A percentile compares a stretch with the other conserved stretches of the same genome.
phyloP scores from a whole-genome alignment of 2,888 invertebrate species.

The Caenorhabditis sp. region DNA sequence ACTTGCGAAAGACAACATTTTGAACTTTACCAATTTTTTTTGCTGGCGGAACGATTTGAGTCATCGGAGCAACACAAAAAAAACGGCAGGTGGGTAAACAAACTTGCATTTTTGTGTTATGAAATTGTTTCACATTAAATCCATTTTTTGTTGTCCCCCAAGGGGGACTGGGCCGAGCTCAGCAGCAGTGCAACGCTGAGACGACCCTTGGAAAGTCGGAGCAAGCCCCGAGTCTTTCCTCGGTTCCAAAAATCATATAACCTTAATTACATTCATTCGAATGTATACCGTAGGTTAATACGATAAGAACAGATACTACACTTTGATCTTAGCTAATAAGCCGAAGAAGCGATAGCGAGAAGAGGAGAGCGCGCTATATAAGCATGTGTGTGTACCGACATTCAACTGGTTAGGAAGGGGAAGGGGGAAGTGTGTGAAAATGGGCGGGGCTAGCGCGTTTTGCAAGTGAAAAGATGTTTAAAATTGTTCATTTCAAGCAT shows the following conservation, averaged over 20 bases:
- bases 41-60: not conserved
- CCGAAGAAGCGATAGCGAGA: slow-evolving; percentile 12
- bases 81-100: not conserved
- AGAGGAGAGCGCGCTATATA: too few species aligned
- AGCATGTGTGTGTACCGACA: too few species aligned
- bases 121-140: too few species aligned
- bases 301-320: slow-evolving; percentile 20
- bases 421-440: too few species aligned
- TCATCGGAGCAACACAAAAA: not conserved
- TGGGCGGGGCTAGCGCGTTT: not conserved
- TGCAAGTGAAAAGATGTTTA: not conserved
- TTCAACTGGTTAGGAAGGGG: too few species aligned
- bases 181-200: slow-evolving; percentile 39
- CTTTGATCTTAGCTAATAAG: slow-evolving; percentile 20
- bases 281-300: slow-evolving; percentile 12
- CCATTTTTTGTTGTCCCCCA: too few species aligned
- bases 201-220: slow-evolving; percentile 42
- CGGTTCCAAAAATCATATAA: slow-evolving; percentile 9
- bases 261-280: slow-evolving; percentile 10
- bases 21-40: not conserved
- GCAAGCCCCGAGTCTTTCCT: slow-evolving; percentile 37
- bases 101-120: too few species aligned
- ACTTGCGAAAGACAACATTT: not conserved
- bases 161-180: not conserved
- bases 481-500: too few species aligned